A percentile compares a stretch with the other conserved stretches of the same genome.
Evolutionary conservation across 2,113 vertebrate species (phyloP).

Genomic region (Recurvirostra avosetta): DNA sequence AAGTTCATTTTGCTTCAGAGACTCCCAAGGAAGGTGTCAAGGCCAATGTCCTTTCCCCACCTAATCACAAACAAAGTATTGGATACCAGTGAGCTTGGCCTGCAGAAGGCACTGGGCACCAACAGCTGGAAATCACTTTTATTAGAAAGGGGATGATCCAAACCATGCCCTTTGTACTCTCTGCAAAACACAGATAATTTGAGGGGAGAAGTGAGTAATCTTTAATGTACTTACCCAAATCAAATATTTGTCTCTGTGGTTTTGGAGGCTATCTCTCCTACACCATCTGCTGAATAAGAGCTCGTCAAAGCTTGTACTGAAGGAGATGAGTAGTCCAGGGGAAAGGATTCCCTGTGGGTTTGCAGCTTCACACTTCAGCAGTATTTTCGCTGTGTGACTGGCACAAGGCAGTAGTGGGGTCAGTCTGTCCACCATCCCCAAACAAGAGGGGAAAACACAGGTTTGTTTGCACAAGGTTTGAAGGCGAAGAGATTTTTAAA

Average conservation of each 20-base stretch:
- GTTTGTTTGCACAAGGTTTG: neutral
- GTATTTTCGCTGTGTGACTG: neutral
- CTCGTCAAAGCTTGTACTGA: neutral
- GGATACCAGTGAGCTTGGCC: neutral
- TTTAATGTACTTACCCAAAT: slow-evolving; percentile 50
- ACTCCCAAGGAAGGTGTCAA: neutral
- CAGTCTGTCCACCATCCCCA: neutral
- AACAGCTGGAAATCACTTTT: neutral
- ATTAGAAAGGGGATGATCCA: slow-evolving; percentile 11
- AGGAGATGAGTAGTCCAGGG: neutral
- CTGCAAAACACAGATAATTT: slow-evolving; percentile 54
- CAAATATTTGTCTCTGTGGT: slow-evolving; percentile 48
- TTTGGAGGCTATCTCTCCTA: slow-evolving; percentile 29
- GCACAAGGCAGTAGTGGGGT: neutral
- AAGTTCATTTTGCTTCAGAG: neutral
- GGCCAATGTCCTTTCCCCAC: neutral
- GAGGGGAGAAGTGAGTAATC: slow-evolving; percentile 50
- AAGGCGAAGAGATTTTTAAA: neutral
- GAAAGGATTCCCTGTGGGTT: neutral
- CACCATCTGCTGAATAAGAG: slow-evolving; percentile 52
- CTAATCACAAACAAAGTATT: neutral
- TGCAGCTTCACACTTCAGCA: neutral
- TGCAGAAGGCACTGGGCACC: neutral
- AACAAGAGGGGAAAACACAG: neutral
- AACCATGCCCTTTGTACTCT: slow-evolving; percentile 1